Evolutionary conservation across 2,888 invertebrate species (phyloP), one percentile per base, ranked within the genome.

Genomic region (Exephanes ischioxanthus): DNA sequence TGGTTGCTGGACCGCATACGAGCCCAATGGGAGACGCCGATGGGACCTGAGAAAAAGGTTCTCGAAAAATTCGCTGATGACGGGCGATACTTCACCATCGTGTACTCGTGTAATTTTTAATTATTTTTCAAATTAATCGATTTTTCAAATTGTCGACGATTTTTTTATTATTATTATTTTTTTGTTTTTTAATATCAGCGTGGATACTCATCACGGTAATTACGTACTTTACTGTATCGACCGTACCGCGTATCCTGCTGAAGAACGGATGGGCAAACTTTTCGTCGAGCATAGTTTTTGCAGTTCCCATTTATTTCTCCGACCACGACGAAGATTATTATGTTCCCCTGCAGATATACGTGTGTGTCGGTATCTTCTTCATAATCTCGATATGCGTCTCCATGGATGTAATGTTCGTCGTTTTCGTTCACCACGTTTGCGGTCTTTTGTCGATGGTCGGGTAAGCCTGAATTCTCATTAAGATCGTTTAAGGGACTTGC

Each of bases 241-340:
- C 55, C 9, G 9, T 26, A 0, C 63, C 76, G 19, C 61, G 51
- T 11, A 30, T 82, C 7, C 6, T 75, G 1, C n/a, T 66, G 9
- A 37, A 30, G n/a, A 16, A 14, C 2, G 81, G 81, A 14, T n/a
- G 51, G 9, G 14, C 55, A 7, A 84, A 84, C n/a, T 48, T 58
- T 26, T 33, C 85, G 4, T 37, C 78, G 19, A 58, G 53, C 2
- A 26, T 48, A 4, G 7, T 14, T 9, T 85, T 82, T 73, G 68
- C 82, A 0, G 63, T 81, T 16, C 85, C 80, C 7, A 30, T 68
- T 11, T 61, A 80, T 70, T 55, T 37, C 48, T 14, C 22, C 22
- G 11, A 68, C 11, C 66, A 84, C 55, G n/a, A 26, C 3, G 84
- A 84, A 7, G 45, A 81, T 33, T 11, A 77, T 33, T 84, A 63